phyloP scores from a whole-genome alignment of 1,140 invertebrate species.

The Heterodera carotae region DNA sequence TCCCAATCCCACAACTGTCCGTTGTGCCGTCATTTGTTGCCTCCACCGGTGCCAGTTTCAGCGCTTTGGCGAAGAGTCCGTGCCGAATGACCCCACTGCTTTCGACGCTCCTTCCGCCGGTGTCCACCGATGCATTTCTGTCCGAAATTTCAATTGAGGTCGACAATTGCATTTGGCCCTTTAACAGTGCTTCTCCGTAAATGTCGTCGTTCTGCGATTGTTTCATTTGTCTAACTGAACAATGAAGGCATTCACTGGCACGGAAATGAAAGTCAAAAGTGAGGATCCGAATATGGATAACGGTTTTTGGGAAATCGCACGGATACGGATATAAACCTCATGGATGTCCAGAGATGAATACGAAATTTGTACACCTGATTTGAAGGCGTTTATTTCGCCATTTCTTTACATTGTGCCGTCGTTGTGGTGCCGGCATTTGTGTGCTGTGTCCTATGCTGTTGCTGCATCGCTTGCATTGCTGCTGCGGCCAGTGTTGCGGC shows the following conservation, averaged over 20 bases:
- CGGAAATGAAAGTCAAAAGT: no score
- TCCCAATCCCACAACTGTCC: not conserved
- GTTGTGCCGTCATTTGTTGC: not conserved
- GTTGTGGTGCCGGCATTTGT: not conserved
- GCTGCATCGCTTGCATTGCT: constrained; percentile 10
- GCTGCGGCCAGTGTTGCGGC: not conserved
- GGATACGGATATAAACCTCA: no score
- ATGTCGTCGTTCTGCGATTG: not conserved
- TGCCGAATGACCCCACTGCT: not conserved
- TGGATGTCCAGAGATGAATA: no score
- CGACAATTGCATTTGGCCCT: not conserved
- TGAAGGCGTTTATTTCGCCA: no score
- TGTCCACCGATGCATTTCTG: not conserved
- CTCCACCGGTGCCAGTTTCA: not conserved
- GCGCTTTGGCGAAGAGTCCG: not conserved
- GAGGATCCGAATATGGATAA: no score
- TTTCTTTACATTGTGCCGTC: not conserved
- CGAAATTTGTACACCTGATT: no score
- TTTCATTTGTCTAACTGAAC: not conserved
- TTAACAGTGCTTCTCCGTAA: not conserved
- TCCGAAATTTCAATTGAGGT: not conserved
- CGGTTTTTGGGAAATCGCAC: no score
- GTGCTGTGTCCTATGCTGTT: not conserved
- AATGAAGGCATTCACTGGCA: not conserved
- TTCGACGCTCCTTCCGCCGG: not conserved